Conservation (phyloP, 2,797 vertebrate species). For the Melopsittacus undulatus region DNA sequence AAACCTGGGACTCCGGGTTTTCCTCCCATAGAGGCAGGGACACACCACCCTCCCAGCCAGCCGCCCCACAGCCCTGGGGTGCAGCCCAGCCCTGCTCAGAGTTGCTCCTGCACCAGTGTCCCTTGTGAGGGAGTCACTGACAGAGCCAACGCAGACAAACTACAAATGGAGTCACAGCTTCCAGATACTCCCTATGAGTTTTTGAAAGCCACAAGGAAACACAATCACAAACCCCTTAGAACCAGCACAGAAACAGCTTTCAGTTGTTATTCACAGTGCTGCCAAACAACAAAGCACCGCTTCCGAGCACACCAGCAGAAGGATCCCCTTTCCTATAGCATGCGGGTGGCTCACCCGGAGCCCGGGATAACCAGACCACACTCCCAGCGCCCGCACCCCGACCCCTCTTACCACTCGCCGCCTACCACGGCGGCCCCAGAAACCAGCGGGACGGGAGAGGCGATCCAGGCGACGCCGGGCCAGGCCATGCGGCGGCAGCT, state of each 20-base stretch:
- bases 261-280: neutral
- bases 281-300: neutral
- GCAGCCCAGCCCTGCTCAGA: neutral
- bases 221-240: neutral
- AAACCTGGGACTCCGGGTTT: accelerated
- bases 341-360: neutral
- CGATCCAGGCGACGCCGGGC: neutral
- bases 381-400: neutral
- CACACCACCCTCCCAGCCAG: neutral
- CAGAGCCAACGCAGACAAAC: accelerated
- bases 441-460: neutral
- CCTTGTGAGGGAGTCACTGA: accelerated
- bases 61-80: accelerated
- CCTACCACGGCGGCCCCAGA: neutral
- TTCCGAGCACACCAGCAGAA: neutral
- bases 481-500: neutral
- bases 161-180: neutral
- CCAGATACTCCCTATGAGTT: no score
- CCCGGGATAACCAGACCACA: neutral
- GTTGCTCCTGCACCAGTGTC: neutral
- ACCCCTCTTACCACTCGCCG: neutral
- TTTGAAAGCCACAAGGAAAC: neutral
- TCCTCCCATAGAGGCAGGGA: neutral
- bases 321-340: neutral
- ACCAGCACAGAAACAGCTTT: neutral